phyloP scores from a whole-genome alignment of 2,113 vertebrate species.

The Onychostruthus taczanowskii region DNA sequence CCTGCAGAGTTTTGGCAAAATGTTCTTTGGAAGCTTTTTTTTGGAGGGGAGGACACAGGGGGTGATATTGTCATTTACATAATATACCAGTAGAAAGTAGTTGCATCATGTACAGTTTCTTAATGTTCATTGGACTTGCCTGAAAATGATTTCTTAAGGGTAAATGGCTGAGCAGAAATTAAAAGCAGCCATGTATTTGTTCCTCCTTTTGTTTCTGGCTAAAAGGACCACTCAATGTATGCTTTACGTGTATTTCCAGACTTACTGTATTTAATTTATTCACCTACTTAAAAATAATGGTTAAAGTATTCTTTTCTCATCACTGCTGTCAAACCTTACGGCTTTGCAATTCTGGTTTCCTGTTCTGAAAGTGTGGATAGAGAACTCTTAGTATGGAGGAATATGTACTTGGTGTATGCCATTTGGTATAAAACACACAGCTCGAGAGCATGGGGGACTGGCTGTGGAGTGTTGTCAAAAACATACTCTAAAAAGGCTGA shows the following conservation, averaged over 20 bases:
- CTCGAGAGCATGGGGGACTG: not conserved
- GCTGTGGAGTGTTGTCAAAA: not conserved
- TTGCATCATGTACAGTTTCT: not conserved
- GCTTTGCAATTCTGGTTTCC: not conserved
- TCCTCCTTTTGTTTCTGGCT: constrained; percentile 27
- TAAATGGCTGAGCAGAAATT: not conserved
- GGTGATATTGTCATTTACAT: not conserved
- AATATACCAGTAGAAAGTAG: not conserved
- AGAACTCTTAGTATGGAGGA: not conserved
- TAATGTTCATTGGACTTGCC: constrained; percentile 12
- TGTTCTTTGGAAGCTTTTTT: not conserved
- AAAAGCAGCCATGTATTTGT: not conserved
- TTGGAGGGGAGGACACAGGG: not conserved
- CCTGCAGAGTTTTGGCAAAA: not conserved
- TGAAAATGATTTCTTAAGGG: not conserved
- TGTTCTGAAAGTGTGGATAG: not conserved
- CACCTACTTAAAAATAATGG: not conserved
- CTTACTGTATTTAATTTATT: not conserved
- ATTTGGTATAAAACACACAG: not conserved
- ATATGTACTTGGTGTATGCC: not conserved
- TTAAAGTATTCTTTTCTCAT: not conserved
- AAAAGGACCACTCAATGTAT: not conserved
- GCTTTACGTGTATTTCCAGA: not conserved
- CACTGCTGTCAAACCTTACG: not conserved
- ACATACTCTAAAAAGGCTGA: not conserved